Evolutionary conservation across 1,140 invertebrate genomes (phyloP), one percentile per base, ranked within the genome.

Genomic region (Drosophila nigromelanica): DNA sequence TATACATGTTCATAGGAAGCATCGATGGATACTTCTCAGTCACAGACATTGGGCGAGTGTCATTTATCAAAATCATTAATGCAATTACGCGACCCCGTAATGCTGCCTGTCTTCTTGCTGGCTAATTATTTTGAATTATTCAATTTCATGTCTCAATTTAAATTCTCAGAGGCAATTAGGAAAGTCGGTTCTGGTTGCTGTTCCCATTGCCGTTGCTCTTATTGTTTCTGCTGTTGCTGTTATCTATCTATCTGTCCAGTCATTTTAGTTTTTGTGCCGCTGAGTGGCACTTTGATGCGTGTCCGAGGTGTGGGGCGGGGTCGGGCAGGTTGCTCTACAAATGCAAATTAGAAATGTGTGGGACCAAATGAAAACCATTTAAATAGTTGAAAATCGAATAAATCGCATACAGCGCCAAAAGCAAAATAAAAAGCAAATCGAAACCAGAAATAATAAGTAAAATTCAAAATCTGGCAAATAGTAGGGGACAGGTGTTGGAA

Each of bases 51-150:
- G 62, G 67, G 83, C 79, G 79, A 66, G 71, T 82, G 79, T 78
- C 85, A 85, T 89, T 89, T 89, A 82, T 89, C 80, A 89, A 89
- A 89, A 89, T 89, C 83, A 85, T 89, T 90, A 89, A 89, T 89
- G 86, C 83, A 89, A 89, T 89, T 89, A 89, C 79, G 76, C 66
- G 66, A 66, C 59, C 54, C 24, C 27, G 48, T 58, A 39, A 39
- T 48, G 10, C 47, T 12, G 12, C 11, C 45, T 71, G 56, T 39
- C 54, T 60, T 58, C 59, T 61, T 54, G 78, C 68, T 73, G 56
- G 83, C 83, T 89, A 89, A 89, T 89, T 89, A 89, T 89, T 89
- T 89, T 89, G 83, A 89, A 90, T 89, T 89, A 89, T 89, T 89
- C 83, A 89, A 89, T 89, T 89, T 89, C 80, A 90, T 90, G 83